Evolutionary conservation across 2,888 invertebrate genomes (phyloP).

Genomic region (Drosophila rubida): DNA sequence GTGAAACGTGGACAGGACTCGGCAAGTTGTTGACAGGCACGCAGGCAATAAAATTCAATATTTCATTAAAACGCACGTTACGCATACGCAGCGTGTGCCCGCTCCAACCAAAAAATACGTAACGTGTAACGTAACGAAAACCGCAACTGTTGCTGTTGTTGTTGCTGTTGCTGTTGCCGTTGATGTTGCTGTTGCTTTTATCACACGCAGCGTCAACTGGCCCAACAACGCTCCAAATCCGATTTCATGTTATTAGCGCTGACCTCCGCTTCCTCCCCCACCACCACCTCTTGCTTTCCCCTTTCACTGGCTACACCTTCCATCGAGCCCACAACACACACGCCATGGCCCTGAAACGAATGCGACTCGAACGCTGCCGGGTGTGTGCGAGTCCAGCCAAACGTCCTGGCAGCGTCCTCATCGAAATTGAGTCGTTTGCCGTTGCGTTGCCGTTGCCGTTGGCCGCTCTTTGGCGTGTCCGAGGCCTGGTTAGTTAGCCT

Average conservation of each 20-base stretch:
- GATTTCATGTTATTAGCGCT: constrained; percentile 75
- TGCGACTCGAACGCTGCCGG: constrained; percentile 8
- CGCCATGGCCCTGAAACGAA: constrained; percentile 25
- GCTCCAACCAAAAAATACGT: constrained; percentile 5
- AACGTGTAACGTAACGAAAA: constrained; percentile 52
- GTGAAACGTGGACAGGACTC: constrained; percentile 30
- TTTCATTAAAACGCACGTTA: constrained; percentile 82
- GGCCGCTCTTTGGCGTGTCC: background rate
- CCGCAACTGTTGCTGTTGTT: constrained; percentile 59
- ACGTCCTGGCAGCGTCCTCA: constrained; percentile 26
- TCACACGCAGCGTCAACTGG: constrained; percentile 72
- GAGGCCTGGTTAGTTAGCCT: constrained; percentile 23
- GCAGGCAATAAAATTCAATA: constrained; percentile 84
- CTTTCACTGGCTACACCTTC: constrained; percentile 1
- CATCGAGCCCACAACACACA: constrained; percentile 20
- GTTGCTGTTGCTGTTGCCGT: constrained; percentile 48
- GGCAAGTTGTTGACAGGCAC: constrained; percentile 82
- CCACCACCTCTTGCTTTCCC: constrained; percentile 8
- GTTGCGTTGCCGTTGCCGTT: background rate
- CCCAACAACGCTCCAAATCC: constrained; percentile 69
- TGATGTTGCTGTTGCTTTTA: constrained; percentile 59
- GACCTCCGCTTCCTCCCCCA: background rate
- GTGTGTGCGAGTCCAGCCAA: constrained; percentile 4
- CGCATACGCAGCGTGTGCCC: constrained; percentile 77
- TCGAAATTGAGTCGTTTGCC: constrained; percentile 74